These are phyloP conservation scores for Rattus rattus DNA, from an alignment of 2,113 vertebrate species.

Conservation along the genomic window DNA sequence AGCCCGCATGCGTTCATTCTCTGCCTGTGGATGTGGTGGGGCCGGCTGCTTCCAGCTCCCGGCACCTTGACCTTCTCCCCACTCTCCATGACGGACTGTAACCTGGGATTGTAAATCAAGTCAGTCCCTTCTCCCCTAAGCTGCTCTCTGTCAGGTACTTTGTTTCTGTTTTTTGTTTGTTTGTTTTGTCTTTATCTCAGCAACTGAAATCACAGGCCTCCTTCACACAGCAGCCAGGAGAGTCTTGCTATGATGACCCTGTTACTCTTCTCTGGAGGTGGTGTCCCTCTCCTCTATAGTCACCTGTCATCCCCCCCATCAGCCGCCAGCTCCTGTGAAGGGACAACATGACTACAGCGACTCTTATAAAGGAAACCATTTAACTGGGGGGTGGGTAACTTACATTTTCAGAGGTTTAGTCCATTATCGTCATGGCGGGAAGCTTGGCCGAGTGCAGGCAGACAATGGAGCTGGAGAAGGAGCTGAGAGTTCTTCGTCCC, in stretches of 20 bases:
- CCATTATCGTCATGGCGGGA: neutral
- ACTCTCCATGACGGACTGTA: too few species aligned
- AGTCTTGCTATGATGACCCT: neutral
- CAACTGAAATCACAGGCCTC: neutral
- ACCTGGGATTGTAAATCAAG: neutral
- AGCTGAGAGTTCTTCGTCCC: neutral
- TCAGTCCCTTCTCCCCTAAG: too few species aligned
- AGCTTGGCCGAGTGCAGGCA: neutral
- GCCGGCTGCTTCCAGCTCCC: neutral
- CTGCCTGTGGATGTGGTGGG: neutral
- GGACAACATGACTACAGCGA: neutral
- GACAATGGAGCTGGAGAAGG: neutral
- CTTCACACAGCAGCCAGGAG: neutral
- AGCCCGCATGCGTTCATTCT: neutral
- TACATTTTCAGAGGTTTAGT: neutral
- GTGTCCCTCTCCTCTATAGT: neutral
- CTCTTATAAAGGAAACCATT: neutral
- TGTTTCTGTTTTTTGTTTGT: neutral
- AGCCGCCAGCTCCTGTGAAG: neutral
- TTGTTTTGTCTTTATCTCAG: neutral
- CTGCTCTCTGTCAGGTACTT: neutral
- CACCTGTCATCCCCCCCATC: neutral
- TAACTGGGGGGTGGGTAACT: neutral
- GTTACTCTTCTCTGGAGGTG: neutral
- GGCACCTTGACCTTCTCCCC: neutral